Evolutionary conservation across 2,113 vertebrate genomes (phyloP).

Genomic region (Sebastes fasciatus): DNA sequence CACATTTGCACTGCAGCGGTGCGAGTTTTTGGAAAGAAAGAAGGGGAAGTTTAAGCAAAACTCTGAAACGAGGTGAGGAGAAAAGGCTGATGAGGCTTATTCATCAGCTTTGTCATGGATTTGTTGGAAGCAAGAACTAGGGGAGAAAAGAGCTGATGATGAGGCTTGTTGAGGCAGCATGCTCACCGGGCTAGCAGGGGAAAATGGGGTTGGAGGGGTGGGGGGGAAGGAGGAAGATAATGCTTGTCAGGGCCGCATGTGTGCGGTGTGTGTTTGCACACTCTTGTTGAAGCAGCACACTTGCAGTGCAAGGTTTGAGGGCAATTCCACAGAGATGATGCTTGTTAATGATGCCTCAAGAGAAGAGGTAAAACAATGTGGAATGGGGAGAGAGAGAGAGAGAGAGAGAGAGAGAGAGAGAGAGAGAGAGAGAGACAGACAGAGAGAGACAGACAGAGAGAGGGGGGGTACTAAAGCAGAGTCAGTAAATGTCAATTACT

Average conservation of each 20-base stretch:
- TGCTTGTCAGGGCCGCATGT: constrained; percentile 37
- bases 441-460: no score
- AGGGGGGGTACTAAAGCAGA: background rate
- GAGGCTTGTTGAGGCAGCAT: constrained; percentile 59
- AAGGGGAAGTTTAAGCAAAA: constrained; percentile 48
- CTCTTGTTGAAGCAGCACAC: constrained; percentile 57
- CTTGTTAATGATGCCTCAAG: constrained; percentile 44
- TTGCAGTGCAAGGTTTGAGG: constrained; percentile 50
- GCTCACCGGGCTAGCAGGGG: constrained; percentile 55
- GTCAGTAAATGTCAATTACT: background rate
- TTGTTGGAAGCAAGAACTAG: constrained; percentile 62
- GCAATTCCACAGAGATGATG: constrained; percentile 44
- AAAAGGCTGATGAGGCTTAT: constrained; percentile 76
- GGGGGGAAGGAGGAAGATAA: constrained; percentile 42
- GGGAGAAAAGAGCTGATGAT: constrained; percentile 72
- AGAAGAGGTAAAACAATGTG: constrained; percentile 42
- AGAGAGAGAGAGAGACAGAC: no score
- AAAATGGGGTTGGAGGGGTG: background rate
- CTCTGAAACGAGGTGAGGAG: constrained; percentile 46
- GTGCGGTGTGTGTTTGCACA: constrained; percentile 29
- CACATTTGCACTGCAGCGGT: constrained; percentile 32
- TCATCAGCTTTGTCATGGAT: constrained; percentile 74
- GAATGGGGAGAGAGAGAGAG: constrained; percentile 6
- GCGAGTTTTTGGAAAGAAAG: constrained; percentile 10
- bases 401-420: no score